These are phyloP conservation scores for Lochmaea capreae DNA, from an alignment of 2,888 invertebrate species.

Conservation along the genomic window DNA sequence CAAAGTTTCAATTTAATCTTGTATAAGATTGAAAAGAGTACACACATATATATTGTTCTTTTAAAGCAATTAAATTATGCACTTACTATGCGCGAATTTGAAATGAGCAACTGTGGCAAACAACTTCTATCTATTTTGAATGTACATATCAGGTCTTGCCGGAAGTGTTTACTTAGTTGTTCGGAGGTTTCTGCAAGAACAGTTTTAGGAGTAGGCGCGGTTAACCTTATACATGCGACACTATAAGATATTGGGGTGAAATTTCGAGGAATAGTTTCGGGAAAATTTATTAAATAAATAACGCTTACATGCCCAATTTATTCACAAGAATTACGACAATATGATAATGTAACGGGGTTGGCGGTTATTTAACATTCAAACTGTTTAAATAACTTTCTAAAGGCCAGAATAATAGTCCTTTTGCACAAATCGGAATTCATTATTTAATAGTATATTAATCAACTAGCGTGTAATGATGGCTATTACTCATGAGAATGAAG, in stretches of 20 bases:
- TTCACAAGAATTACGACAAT: constrained; percentile 27
- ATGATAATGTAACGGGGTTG: constrained; percentile 10
- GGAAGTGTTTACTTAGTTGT: constrained; percentile 17
- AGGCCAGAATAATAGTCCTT: too few relatives aligned
- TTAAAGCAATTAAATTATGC: background rate
- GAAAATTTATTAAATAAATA: constrained; percentile 35
- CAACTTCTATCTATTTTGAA: constrained; percentile 16
- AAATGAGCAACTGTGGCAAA: constrained; percentile 5
- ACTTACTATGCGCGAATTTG: background rate
- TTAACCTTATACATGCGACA: constrained; percentile 36
- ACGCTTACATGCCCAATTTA: constrained; percentile 13
- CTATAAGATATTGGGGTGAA: constrained; percentile 33
- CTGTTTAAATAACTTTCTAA: too few relatives aligned
- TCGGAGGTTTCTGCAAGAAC: constrained; percentile 16
- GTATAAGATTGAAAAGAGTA: too few relatives aligned
- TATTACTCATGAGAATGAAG: too few relatives aligned
- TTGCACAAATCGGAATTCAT: too few relatives aligned
- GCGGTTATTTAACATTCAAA: background rate
- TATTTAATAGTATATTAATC: too few relatives aligned
- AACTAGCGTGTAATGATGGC: too few relatives aligned
- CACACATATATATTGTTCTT: background rate
- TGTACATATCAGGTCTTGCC: constrained; percentile 14
- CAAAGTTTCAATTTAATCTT: too few relatives aligned
- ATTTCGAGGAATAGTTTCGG: constrained; percentile 29
- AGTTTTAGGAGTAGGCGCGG: constrained; percentile 27